Percentiles rank a stretch among this genome's conserved stretches.
These are phyloP conservation scores for Rhingia campestris DNA, from an alignment of 2,888 invertebrate genomes.

Conservation along the genomic window DNA sequence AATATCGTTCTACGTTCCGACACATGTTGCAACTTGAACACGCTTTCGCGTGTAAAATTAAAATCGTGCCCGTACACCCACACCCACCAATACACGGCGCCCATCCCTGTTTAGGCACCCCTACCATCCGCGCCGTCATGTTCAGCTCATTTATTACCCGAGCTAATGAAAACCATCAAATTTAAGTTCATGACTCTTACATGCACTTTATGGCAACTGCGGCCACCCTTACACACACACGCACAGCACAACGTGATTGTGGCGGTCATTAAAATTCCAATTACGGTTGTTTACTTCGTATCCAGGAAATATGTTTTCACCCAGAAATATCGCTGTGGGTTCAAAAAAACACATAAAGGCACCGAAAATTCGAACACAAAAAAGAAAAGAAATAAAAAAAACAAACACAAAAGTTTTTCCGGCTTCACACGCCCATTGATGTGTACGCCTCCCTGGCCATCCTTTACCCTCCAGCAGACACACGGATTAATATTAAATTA, in stretches of 20 bases:
- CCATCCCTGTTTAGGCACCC: conserved; percentile 32
- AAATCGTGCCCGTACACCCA: conserved; percentile 10
- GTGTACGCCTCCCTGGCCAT: background rate
- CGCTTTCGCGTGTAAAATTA: conserved; percentile 11
- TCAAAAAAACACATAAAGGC: conserved; percentile 36
- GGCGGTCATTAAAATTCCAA: conserved; percentile 54
- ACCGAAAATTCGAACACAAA: background rate
- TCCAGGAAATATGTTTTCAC: conserved; percentile 34
- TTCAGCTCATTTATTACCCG: conserved; percentile 31
- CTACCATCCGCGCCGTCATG: conserved; percentile 10
- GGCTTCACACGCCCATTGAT: conserved; percentile 19
- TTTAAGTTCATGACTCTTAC: conserved; percentile 57
- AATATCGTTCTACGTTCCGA: conserved; percentile 21
- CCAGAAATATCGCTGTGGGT: conserved; percentile 29
- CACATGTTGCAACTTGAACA: conserved; percentile 43
- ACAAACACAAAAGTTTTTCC: conserved; percentile 35
- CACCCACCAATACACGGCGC: background rate
- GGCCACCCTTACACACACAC: conserved; percentile 16
- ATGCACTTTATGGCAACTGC: conserved; percentile 57
- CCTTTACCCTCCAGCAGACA: background rate
- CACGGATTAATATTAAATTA: conserved; percentile 58
- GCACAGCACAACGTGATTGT: background rate
- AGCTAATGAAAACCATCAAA: conserved; percentile 61
- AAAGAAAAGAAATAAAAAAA: background rate
- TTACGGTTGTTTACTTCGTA: conserved; percentile 36